These are phyloP conservation scores for Enteromius radiatus DNA, from an alignment of 2,797 vertebrate species.

Conservation along the genomic window DNA sequence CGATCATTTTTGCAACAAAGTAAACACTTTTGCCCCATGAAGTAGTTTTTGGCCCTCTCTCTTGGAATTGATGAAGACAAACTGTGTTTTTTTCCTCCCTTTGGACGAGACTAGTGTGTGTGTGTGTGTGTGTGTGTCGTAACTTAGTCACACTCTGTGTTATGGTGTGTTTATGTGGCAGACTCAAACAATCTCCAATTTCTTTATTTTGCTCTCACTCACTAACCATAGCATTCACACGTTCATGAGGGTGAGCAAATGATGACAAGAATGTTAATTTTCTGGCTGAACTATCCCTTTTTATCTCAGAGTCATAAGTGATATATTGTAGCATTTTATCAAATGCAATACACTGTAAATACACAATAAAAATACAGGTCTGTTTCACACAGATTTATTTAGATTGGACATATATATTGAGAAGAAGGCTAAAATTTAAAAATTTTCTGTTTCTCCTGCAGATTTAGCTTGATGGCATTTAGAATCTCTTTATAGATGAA, in stretches of 20 bases:
- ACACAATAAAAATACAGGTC: neutral
- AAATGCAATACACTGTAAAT: neutral
- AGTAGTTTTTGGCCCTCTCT: constrained; percentile 25
- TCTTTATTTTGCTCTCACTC: constrained; percentile 1
- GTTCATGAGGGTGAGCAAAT: constrained; percentile 20
- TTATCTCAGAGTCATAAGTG: neutral
- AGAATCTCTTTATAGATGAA: neutral
- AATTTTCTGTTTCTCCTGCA: neutral
- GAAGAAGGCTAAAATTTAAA: neutral
- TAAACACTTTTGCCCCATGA: neutral
- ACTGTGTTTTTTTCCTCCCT: constrained; percentile 10
- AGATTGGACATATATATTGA: neutral
- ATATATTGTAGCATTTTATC: neutral
- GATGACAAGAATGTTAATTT: constrained; percentile 34
- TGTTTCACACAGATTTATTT: neutral
- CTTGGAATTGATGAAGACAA: constrained; percentile 20
- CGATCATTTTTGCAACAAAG: neutral
- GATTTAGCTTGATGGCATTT: neutral
- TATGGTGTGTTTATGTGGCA: constrained; percentile 17
- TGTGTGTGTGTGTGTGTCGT: constrained; percentile 24
- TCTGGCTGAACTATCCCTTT: neutral
- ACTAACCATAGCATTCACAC: constrained; percentile 13
- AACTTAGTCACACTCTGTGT: neutral
- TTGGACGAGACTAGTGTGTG: constrained; percentile 7
- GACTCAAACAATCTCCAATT: neutral